A percentile compares a stretch with the other conserved stretches of the same genome.
These are phyloP conservation scores for Zaprionus bogoriensis DNA, from an alignment of 2,888 invertebrate genomes.

Conservation along the genomic window DNA sequence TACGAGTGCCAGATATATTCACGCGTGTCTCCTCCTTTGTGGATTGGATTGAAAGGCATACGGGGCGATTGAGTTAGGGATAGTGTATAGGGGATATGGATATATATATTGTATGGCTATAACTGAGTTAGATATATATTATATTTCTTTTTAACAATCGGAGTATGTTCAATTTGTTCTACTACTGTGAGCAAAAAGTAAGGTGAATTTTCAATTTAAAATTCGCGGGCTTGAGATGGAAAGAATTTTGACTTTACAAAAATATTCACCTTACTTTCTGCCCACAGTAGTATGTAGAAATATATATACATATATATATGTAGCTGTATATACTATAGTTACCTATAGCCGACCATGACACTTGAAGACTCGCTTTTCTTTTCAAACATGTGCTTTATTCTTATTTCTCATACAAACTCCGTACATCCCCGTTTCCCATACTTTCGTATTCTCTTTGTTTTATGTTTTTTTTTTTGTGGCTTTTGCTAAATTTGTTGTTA, in stretches of 20 bases:
- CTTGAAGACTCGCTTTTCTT: slow-evolving; percentile 45
- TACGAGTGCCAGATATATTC: slow-evolving; percentile 48
- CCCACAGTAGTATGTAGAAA: no score
- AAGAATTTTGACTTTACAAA: no score
- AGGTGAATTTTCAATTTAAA: no score
- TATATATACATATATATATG: no score
- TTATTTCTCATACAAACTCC: slow-evolving; percentile 77
- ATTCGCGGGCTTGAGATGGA: no score
- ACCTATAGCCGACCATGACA: background rate
- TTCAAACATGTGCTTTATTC: slow-evolving; percentile 82
- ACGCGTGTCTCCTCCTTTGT: slow-evolving; percentile 45
- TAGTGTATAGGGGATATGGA: no score
- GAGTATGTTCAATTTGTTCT: no score
- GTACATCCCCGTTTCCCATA: slow-evolving; percentile 50
- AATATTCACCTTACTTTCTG: no score
- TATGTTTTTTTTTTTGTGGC: slow-evolving; percentile 48
- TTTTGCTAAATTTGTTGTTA: slow-evolving; percentile 55
- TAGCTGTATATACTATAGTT: background rate
- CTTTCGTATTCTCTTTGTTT: slow-evolving; percentile 53
- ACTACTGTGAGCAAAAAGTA: no score
- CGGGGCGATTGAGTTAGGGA: slow-evolving; percentile 9
- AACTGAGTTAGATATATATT: background rate
- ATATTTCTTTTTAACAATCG: no score
- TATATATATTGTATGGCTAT: no score
- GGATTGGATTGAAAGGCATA: slow-evolving; percentile 40